Evolutionary conservation across 1,140 invertebrate species (phyloP).

Genomic region (Dreissena polymorpha): DNA sequence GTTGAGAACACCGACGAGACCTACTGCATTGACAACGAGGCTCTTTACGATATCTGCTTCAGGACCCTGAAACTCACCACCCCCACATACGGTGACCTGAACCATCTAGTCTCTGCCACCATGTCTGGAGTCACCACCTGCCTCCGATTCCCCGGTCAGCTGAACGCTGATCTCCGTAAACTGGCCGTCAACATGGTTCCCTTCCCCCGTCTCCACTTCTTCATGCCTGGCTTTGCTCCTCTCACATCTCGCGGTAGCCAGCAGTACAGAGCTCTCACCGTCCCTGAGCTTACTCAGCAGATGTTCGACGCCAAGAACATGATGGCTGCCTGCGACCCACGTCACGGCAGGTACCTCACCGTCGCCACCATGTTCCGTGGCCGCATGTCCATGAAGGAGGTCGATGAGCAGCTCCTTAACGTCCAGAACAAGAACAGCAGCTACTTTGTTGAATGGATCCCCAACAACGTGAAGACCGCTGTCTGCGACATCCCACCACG

Average conservation of each 20-base stretch:
- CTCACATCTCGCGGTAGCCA: conserved; percentile 82
- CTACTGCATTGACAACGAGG: conserved; percentile 86
- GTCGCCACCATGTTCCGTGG: conserved; percentile 96
- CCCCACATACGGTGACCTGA: conserved; percentile 83
- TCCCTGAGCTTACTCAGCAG: conserved; percentile 83
- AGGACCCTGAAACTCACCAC: conserved; percentile 90
- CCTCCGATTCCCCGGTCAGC: conserved; percentile 88
- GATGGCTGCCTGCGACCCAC: conserved; percentile 88
- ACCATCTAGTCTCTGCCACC: conserved; percentile 82
- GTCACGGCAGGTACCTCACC: conserved; percentile 86
- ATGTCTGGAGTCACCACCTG: conserved; percentile 91
- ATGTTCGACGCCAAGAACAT: conserved; percentile 90
- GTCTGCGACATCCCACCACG: conserved; percentile 81
- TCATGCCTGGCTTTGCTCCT: conserved; percentile 90
- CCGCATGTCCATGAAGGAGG: conserved; percentile 98
- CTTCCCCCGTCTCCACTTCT: conserved; percentile 89
- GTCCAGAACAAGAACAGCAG: conserved; percentile 81
- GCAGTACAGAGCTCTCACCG: conserved; percentile 82
- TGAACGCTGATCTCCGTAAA: conserved; percentile 92
- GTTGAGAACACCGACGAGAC: conserved; percentile 88
- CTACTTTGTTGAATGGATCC: conserved; percentile 97
- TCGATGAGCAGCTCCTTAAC: conserved; percentile 82
- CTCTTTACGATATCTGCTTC: conserved; percentile 95
- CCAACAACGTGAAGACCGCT: conserved; percentile 87
- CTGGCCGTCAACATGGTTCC: conserved; percentile 89